Conservation (phyloP, 2,888 invertebrate species). For the Cheilosia urbana region DNA sequence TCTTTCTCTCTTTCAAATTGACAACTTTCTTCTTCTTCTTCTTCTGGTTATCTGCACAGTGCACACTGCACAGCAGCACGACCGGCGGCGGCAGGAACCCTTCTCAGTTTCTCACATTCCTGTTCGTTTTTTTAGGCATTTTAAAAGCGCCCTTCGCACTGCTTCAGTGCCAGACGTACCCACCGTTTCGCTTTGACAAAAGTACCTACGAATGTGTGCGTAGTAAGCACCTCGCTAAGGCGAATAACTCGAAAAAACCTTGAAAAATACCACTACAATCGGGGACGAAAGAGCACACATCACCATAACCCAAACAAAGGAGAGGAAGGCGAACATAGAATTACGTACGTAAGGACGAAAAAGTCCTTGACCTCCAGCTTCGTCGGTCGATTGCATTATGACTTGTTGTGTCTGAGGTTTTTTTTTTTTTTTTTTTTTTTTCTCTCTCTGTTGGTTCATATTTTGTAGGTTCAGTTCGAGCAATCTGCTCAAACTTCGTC, state of each 20-base stretch:
- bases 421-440: constrained; percentile 17
- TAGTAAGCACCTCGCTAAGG: constrained; percentile 2
- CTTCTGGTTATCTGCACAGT: too few relatives aligned
- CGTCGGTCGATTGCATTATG: constrained; percentile 24
- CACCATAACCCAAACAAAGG: not conserved
- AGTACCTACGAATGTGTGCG: not conserved
- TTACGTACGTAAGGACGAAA: constrained; percentile 27
- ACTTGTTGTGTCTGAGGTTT: constrained; percentile 28
- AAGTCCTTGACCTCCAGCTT: constrained; percentile 34
- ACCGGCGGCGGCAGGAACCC: too few relatives aligned
- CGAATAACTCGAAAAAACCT: constrained; percentile 38
- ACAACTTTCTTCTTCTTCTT: not conserved
- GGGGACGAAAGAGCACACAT: not conserved
- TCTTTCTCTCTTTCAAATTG: not conserved
- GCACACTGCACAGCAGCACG: too few relatives aligned
- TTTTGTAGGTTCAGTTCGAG: too few relatives aligned
- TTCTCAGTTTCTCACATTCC: not conserved
- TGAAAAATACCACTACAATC: constrained; percentile 31
- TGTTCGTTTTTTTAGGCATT: not conserved
- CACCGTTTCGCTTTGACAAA: not conserved
- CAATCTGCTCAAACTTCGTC: too few relatives aligned
- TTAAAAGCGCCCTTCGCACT: constrained; percentile 6
- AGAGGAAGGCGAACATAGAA: not conserved
- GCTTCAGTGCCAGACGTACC: constrained; percentile 42
- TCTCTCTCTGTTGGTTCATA: not conserved